Evolutionary conservation across 2,113 vertebrate species (phyloP), one percentile per base, ranked within the genome.

Genomic region (Morone saxatilis): DNA sequence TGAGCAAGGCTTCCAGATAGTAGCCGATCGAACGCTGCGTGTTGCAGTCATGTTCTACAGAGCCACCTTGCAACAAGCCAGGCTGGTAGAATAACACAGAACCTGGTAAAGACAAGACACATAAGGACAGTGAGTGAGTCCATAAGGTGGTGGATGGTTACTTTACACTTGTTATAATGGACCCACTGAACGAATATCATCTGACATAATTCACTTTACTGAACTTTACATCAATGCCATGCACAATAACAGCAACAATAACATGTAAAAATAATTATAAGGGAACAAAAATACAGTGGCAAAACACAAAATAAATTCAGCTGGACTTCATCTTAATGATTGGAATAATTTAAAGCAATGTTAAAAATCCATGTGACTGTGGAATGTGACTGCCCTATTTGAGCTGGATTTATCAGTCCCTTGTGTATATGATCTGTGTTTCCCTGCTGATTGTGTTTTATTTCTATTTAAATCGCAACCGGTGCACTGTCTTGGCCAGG

Each of bases 11-110:
- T 89, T 99, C 98, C 89, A 99, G 93, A 72, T 98, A 99, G 88
- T 99, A 99, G 4, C 98, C 98, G 40, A 99, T 94, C 1, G 97
- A 89, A 0, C 98, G 97, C 85, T 96, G 97, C 0, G 90, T 70
- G 53, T 94, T 96, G 54, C 98, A 99, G 61, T 99, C 97, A 0
- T 99, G 98, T 77, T 99, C 98, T 57, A 99, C 41, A 0, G 95
- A 86, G 4, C 98, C 98, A 1, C 98, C 98, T 0, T 90, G 94
- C 51, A 99, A 94, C 73, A 99, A 92, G 38, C 98, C 98, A 3
- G 98, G 98, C 91, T 97, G 97, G 77, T 97, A 99, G 88, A 97
- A 98, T 19, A 99, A 93, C 20, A 96, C 94, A 0, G 98, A 99
- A 85, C 98, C 98, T 99, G 63, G 14, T 17, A 65, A 20, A 59